These are phyloP conservation scores for Oenanthe melanoleuca DNA, from an alignment of 2,113 vertebrate species.

Conservation along the genomic window DNA sequence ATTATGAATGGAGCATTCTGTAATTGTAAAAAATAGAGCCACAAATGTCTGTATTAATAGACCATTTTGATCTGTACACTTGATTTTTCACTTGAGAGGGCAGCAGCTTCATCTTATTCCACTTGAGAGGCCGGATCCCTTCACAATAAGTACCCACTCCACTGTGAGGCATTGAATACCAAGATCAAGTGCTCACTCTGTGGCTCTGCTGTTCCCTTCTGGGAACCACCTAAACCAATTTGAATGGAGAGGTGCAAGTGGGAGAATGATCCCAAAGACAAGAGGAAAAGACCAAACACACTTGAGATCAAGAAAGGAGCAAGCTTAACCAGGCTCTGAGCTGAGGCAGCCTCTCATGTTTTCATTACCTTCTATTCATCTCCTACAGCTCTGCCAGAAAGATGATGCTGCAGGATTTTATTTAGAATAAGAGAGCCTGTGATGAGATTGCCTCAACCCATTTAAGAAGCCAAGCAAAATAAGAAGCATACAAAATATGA, in stretches of 20 bases:
- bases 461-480: not conserved
- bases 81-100: constrained; percentile 22
- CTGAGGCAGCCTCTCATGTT: not conserved
- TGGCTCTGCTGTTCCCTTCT: not conserved
- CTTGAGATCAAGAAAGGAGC: not conserved
- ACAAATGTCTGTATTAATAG: not conserved
- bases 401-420: not conserved
- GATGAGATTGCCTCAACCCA: not conserved
- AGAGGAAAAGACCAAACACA: not conserved
- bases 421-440: not conserved
- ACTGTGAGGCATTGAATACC: not conserved
- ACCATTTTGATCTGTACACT: not conserved
- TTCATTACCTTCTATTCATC: not conserved
- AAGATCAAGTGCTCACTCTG: not conserved
- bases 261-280: not conserved
- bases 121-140: not conserved
- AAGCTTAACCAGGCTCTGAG: not conserved
- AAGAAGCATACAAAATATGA: not conserved
- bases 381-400: not conserved
- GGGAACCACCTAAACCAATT: not conserved
- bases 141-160: not conserved
- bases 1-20: not conserved
- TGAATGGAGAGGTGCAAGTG: not conserved
- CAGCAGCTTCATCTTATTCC: not conserved
- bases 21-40: not conserved